Evolutionary conservation across 1,140 invertebrate species (phyloP).

Genomic region (Drosophila truncata): DNA sequence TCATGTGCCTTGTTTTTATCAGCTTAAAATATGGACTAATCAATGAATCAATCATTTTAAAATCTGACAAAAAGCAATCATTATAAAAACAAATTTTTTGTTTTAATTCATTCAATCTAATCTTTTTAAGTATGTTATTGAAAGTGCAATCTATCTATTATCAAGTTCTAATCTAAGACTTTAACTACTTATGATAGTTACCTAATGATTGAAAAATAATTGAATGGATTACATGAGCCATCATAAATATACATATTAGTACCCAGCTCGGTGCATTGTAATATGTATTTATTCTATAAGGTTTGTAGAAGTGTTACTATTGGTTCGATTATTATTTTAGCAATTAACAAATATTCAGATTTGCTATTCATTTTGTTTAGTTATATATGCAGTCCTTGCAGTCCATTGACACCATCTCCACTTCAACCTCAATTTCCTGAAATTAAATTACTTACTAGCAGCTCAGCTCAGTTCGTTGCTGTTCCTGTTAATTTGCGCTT

Average conservation of each 20-base stretch:
- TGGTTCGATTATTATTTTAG: background rate
- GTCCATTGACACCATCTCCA: constrained; percentile 48
- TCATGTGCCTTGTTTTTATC: background rate
- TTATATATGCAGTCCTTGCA: constrained; percentile 13
- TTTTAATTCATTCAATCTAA: constrained; percentile 16
- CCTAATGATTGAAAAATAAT: constrained; percentile 11
- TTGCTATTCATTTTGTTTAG: background rate
- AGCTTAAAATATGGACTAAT: constrained; percentile 12
- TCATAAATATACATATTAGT: background rate
- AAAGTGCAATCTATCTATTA: constrained; percentile 28
- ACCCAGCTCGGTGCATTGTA: background rate
- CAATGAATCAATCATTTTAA: constrained; percentile 72
- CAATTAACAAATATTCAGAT: background rate
- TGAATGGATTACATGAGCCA: constrained; percentile 3
- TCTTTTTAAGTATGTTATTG: constrained; percentile 19
- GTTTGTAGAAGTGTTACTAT: background rate
- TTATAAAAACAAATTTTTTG: constrained; percentile 16
- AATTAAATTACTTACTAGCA: constrained; percentile 60
- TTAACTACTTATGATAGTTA: constrained; percentile 2
- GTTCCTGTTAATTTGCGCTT: constrained; percentile 64
- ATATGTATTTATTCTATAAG: background rate
- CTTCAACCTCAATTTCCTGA: constrained; percentile 73
- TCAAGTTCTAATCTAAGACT: constrained; percentile 10
- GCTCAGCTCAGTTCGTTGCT: constrained; percentile 17
- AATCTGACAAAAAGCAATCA: constrained; percentile 43